Conservation (phyloP, 2,888 invertebrate genomes). For the Panzeria rudis region DNA sequence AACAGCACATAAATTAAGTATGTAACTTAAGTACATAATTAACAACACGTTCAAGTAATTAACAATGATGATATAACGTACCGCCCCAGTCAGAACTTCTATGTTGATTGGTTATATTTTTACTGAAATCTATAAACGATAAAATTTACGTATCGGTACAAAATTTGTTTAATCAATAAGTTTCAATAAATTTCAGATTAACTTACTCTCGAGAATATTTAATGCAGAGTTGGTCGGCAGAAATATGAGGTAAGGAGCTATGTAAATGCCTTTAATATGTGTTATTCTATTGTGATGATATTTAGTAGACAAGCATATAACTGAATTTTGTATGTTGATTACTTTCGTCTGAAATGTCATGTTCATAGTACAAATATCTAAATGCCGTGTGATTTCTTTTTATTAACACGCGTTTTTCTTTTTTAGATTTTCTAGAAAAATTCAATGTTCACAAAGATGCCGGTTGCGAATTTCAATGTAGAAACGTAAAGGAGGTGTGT, state of each 20-base stretch:
- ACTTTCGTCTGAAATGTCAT: slow-evolving; percentile 71
- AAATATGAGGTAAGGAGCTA: neutral
- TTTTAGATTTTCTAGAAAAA: neutral
- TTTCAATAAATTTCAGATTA: neutral
- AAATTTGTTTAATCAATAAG: neutral
- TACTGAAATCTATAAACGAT: neutral
- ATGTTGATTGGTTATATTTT: slow-evolving; percentile 13
- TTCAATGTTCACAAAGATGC: too few relatives aligned
- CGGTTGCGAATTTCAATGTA: too few relatives aligned
- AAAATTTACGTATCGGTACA: neutral
- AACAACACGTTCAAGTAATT: neutral
- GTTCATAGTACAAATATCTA: too few relatives aligned
- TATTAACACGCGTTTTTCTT: slow-evolving; percentile 30
- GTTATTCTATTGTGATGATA: slow-evolving; percentile 72
- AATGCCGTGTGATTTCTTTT: too few relatives aligned
- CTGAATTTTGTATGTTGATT: slow-evolving; percentile 74
- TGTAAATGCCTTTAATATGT: neutral
- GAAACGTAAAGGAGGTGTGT: too few relatives aligned
- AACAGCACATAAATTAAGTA: too few relatives aligned
- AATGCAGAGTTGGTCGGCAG: too few relatives aligned
- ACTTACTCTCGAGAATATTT: neutral
- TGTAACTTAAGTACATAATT: too few relatives aligned
- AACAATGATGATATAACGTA: slow-evolving; percentile 31
- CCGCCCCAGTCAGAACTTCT: slow-evolving; percentile 38
- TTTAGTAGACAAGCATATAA: slow-evolving; percentile 75